phyloP scores from a whole-genome alignment of 2,113 vertebrate species.

The Oncorhynchus tshawytscha region DNA sequence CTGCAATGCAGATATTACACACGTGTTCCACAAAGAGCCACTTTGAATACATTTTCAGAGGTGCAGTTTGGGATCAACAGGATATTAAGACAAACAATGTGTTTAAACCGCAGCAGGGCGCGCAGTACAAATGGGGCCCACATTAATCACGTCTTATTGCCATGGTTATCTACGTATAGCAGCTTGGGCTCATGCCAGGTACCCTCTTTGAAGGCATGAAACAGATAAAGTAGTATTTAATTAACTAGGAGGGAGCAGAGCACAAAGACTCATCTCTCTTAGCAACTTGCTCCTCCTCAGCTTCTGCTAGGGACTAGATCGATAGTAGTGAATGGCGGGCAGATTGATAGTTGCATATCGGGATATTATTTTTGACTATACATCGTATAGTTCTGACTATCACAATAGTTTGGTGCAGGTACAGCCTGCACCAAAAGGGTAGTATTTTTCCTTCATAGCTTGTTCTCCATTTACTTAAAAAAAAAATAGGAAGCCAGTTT shows the following conservation, averaged over 20 bases:
- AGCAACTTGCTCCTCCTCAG: conserved; percentile 59
- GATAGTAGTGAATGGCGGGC: background rate
- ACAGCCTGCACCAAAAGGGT: too few relatives aligned
- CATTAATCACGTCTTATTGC: conserved; percentile 64
- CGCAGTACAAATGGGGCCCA: conserved; percentile 37
- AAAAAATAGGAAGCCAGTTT: too few relatives aligned
- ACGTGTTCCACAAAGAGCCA: background rate
- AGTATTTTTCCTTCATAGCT: too few relatives aligned
- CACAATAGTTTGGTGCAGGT: too few relatives aligned
- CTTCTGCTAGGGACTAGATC: conserved; percentile 31
- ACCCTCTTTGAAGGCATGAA: conserved; percentile 72
- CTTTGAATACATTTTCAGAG: conserved; percentile 30
- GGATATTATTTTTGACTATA: too few relatives aligned
- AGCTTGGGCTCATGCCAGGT: conserved; percentile 58
- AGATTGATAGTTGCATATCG: too few relatives aligned
- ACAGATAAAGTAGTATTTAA: conserved; percentile 69
- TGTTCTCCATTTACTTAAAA: too few relatives aligned
- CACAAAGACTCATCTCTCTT: conserved; percentile 64
- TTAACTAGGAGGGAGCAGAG: conserved; percentile 61
- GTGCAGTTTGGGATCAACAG: conserved; percentile 26
- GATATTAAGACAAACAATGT: conserved; percentile 37
- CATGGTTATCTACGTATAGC: conserved; percentile 58
- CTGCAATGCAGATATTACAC: conserved; percentile 7
- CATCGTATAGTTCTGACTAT: too few relatives aligned
- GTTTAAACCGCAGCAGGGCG: conserved; percentile 43